Evolutionary conservation across 2,113 vertebrate genomes (phyloP).

Genomic region (Dissostichus mawsoni): DNA sequence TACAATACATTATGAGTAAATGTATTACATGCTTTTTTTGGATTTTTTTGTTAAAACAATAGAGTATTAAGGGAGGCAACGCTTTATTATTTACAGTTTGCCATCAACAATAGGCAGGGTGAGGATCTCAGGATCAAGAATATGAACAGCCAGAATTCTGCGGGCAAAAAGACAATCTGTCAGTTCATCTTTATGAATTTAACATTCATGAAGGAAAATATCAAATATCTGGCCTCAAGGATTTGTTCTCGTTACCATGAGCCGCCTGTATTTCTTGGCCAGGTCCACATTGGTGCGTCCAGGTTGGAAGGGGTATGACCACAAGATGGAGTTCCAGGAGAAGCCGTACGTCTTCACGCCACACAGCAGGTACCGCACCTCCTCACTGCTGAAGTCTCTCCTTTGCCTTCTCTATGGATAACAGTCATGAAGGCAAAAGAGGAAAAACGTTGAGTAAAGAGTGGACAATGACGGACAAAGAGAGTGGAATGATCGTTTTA

Average conservation of each 20-base stretch:
- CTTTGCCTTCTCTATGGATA: slow-evolving; percentile 51
- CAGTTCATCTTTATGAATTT: slow-evolving; percentile 3
- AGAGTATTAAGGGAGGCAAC: neutral
- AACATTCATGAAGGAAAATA: neutral
- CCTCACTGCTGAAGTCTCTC: slow-evolving; percentile 71
- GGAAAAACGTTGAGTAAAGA: neutral
- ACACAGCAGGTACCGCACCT: slow-evolving; percentile 61
- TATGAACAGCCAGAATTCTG: slow-evolving; percentile 34
- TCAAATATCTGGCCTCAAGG: neutral
- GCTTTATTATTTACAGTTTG: slow-evolving; percentile 5
- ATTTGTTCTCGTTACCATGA: slow-evolving; percentile 52
- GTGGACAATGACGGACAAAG: neutral
- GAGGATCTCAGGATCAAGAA: slow-evolving; percentile 16
- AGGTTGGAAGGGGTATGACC: slow-evolving; percentile 76
- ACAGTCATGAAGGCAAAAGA: neutral
- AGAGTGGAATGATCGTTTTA: neutral
- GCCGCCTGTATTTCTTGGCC: slow-evolving; percentile 74
- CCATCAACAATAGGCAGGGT: neutral
- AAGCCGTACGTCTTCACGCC: slow-evolving; percentile 70
- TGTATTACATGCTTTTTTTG: neutral
- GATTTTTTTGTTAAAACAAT: neutral
- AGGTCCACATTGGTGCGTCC: slow-evolving; percentile 76
- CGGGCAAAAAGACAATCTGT: slow-evolving; percentile 20
- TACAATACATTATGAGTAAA: neutral
- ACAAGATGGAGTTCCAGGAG: slow-evolving; percentile 81